Evolutionary conservation across 2,797 vertebrate genomes (phyloP).

Genomic region (Pteropus rufus): DNA sequence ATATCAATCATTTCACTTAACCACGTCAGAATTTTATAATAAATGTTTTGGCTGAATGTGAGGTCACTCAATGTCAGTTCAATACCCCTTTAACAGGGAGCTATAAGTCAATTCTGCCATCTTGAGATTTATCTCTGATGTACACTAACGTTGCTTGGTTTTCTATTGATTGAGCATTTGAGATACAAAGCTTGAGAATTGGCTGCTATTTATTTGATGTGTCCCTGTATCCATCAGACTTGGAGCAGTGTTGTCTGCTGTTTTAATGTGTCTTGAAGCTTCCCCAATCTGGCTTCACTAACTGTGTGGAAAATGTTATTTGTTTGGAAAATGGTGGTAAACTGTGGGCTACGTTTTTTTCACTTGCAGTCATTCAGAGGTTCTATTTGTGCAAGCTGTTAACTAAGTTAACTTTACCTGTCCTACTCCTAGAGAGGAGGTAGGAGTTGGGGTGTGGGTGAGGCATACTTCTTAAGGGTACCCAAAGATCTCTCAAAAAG

Average conservation of each 20-base stretch:
- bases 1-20: constrained; percentile 58
- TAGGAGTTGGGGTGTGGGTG: background rate
- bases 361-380: background rate
- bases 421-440: background rate
- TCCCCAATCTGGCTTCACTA: background rate
- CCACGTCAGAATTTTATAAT: constrained; percentile 56
- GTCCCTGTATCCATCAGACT: constrained; percentile 4
- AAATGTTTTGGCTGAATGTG: constrained; percentile 43
- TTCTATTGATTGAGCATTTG: constrained; percentile 59
- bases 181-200: constrained; percentile 54
- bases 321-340: background rate
- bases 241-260: background rate
- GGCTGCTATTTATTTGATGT: constrained; percentile 30
- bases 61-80: constrained; percentile 60
- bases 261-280: background rate
- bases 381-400: background rate
- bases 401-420: background rate
- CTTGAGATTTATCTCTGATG: constrained; percentile 53
- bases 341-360: background rate
- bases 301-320: background rate
- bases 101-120: constrained; percentile 55
- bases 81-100: constrained; percentile 49
- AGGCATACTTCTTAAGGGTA: background rate
- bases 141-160: constrained; percentile 59
- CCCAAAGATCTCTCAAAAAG: constrained; percentile 29